Percentiles rank a stretch among this genome's conserved stretches.
Evolutionary conservation across 37 sponge, comb jelly and placozoan genomes (phyloP).

Genomic region (Spongia lamella): DNA sequence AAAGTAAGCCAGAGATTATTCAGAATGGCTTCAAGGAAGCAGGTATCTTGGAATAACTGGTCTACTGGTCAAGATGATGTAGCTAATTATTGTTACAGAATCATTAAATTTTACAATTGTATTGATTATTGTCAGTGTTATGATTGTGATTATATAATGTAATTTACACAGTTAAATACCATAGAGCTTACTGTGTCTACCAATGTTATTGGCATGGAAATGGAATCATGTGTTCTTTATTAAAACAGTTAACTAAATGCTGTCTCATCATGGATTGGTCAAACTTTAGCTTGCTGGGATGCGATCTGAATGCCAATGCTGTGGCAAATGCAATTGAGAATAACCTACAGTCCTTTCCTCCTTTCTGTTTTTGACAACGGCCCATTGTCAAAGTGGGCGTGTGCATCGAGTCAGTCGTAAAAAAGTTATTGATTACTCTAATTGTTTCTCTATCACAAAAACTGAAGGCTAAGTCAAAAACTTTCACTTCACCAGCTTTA

Average conservation of each 20-base stretch:
- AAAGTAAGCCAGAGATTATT: too few species aligned
- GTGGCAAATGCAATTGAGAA: slow-evolving; percentile 55
- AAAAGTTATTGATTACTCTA: slow-evolving; percentile 17
- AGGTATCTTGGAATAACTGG: too few species aligned
- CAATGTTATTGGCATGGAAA: too few species aligned
- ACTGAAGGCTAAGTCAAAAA: slow-evolving; percentile 41
- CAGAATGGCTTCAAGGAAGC: too few species aligned
- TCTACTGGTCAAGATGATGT: too few species aligned
- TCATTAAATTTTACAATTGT: too few species aligned
- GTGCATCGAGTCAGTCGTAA: neutral
- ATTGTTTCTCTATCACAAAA: slow-evolving; percentile 4
- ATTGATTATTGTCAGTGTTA: too few species aligned
- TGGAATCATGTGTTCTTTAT: neutral
- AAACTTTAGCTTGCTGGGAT: neutral
- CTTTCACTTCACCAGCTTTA: slow-evolving; percentile 29
- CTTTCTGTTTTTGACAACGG: slow-evolving; percentile 47
- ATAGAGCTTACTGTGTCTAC: too few species aligned
- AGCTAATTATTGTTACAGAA: too few species aligned
- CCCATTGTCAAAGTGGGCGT: too few species aligned
- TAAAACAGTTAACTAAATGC: slow-evolving; percentile 32
- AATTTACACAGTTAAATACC: too few species aligned
- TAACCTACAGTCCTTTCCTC: slow-evolving; percentile 42
- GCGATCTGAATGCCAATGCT: slow-evolving; percentile 18
- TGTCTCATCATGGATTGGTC: slow-evolving; percentile 36
- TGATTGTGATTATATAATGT: too few species aligned